A percentile compares a stretch with the other conserved stretches of the same genome.
Conservation (phyloP, 2,888 invertebrate genomes). For the Rhamnusium bicolor region DNA sequence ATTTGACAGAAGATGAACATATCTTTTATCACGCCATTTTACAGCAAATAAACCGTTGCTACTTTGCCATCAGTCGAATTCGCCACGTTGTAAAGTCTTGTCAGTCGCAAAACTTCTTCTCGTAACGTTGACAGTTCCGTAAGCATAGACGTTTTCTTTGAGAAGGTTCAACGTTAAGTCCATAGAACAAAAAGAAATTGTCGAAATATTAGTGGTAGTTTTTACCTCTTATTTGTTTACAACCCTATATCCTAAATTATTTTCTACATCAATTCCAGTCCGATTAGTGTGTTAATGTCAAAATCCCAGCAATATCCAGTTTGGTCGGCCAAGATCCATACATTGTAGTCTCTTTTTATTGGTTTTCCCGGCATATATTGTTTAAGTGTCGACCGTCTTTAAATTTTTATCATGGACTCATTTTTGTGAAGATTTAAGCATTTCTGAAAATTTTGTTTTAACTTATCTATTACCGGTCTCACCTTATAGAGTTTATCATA, state of each 20-base stretch:
- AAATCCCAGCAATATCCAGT: neutral
- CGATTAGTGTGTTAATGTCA: neutral
- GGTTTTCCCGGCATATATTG: no score
- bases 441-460: no score
- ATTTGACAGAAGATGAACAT: constrained; percentile 56
- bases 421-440: neutral
- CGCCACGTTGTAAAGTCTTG: constrained; percentile 51
- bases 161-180: constrained; percentile 46
- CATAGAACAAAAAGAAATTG: constrained; percentile 57
- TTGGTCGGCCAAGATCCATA: neutral
- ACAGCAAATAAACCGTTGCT: constrained; percentile 48
- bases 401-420: neutral
- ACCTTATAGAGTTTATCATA: neutral
- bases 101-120: constrained; percentile 47
- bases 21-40: constrained; percentile 58
- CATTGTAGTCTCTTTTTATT: no score
- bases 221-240: constrained; percentile 49
- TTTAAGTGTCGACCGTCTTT: neutral
- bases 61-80: constrained; percentile 51
- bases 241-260: constrained; percentile 42
- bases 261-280: no score
- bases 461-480: neutral
- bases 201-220: constrained; percentile 58
- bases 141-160: constrained; percentile 44
- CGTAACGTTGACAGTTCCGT: constrained; percentile 50